Percentiles rank a stretch among this genome's conserved stretches.
phyloP scores from a whole-genome alignment of 1,140 invertebrate species.

The Cryptotermes secundus region DNA sequence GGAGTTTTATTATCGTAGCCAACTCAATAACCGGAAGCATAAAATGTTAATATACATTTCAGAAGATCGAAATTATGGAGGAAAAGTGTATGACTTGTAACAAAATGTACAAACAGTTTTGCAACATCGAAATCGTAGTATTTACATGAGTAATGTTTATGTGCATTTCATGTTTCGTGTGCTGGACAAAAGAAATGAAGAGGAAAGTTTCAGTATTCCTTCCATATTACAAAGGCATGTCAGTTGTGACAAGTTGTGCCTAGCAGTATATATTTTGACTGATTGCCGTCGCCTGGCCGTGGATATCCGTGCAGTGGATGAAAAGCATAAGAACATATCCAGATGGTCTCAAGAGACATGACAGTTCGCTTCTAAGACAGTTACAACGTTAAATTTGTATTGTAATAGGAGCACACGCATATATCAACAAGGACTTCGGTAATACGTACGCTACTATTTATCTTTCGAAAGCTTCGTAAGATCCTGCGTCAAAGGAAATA shows the following conservation, averaged over 20 bases:
- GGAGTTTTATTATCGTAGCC: background rate
- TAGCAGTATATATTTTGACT: background rate
- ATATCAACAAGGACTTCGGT: background rate
- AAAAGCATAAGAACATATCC: background rate
- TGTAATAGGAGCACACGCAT: background rate
- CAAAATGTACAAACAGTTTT: background rate
- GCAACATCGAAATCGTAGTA: background rate
- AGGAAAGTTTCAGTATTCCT: background rate
- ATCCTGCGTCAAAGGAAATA: background rate
- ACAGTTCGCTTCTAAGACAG: background rate
- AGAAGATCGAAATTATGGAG: background rate
- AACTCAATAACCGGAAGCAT: background rate
- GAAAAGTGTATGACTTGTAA: background rate
- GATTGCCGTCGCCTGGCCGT: background rate
- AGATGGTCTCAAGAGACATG: background rate
- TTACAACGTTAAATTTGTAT: background rate
- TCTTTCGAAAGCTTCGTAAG: background rate
- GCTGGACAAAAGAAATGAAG: background rate
- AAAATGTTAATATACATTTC: background rate
- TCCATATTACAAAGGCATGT: background rate
- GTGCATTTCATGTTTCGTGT: background rate
- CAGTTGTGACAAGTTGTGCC: background rate
- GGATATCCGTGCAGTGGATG: background rate
- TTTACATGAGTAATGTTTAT: background rate
- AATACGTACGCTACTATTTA: background rate